phyloP scores from a whole-genome alignment of 2,888 invertebrate genomes.

The Amaurobius ferox region DNA sequence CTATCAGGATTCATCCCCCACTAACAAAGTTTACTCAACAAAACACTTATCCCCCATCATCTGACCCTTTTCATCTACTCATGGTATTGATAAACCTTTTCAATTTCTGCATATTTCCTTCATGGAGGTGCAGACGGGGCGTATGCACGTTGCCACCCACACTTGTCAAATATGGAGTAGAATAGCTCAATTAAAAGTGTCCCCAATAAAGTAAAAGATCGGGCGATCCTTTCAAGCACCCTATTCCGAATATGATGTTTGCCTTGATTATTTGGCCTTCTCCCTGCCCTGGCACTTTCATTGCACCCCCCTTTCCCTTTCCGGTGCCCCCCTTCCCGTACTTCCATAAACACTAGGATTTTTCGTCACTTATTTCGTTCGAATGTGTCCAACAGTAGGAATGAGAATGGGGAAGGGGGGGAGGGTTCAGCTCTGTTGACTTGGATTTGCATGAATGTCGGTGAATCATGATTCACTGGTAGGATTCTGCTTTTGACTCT shows the following conservation, averaged over 20 bases:
- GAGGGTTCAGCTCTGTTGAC: constrained; percentile 56
- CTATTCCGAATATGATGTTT: constrained; percentile 45
- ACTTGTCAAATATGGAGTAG: constrained; percentile 5
- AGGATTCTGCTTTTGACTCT: constrained; percentile 13
- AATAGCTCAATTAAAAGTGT: constrained; percentile 58
- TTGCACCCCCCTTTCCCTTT: constrained; percentile 43
- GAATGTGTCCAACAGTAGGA: constrained; percentile 25
- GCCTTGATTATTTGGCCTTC: constrained; percentile 58
- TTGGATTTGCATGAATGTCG: constrained; percentile 53
- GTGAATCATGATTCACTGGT: constrained; percentile 60
- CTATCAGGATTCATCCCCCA: too few relatives aligned
- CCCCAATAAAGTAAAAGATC: constrained; percentile 4
- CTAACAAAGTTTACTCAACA: too few relatives aligned
- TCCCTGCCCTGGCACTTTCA: constrained; percentile 56
- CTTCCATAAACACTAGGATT: constrained; percentile 55
- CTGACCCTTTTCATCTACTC: too few relatives aligned
- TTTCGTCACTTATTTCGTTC: constrained; percentile 64
- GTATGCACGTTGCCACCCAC: constrained; percentile 6
- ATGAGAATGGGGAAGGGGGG: constrained; percentile 22
- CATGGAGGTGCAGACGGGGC: neutral
- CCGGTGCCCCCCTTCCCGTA: neutral
- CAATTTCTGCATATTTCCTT: neutral
- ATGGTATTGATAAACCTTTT: too few relatives aligned
- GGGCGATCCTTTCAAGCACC: constrained; percentile 7
- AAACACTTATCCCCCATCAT: too few relatives aligned